A percentile compares a stretch with the other conserved stretches of the same genome.
These are phyloP conservation scores for Saiga tatarica DNA, from an alignment of 2,113 vertebrate genomes.

Conservation along the genomic window DNA sequence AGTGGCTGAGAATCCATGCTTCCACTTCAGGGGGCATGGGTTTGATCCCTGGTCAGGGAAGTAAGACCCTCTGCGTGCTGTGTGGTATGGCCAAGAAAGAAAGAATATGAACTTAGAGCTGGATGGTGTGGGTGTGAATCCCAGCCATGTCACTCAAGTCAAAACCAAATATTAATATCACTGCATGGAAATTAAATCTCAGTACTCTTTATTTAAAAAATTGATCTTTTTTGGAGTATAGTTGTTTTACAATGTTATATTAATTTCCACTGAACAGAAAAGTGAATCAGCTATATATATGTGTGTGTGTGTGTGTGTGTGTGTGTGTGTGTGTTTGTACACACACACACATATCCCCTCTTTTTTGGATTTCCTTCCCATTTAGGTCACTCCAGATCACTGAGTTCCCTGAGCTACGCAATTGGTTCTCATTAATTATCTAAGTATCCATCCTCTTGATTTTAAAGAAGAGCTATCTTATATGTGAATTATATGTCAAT, in stretches of 20 bases:
- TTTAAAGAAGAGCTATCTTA: neutral
- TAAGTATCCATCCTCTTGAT: neutral
- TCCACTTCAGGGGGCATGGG: neutral
- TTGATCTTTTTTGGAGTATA: neutral
- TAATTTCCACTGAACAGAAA: neutral
- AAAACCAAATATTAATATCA: neutral
- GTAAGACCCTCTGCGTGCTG: neutral
- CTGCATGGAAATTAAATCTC: neutral
- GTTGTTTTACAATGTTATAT: neutral
- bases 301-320: rapidly evolving
- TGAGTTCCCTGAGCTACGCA: neutral
- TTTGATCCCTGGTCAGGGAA: neutral
- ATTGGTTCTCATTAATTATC: neutral
- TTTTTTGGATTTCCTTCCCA: neutral
- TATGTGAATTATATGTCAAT: neutral
- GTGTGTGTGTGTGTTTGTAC: rapidly evolving
- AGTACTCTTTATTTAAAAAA: neutral
- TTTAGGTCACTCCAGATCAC: neutral
- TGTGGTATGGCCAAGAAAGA: neutral
- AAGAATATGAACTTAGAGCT: neutral
- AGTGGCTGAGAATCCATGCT: neutral
- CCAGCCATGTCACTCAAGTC: neutral
- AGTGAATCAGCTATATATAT: neutral
- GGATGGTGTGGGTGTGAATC: neutral
- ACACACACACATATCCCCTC: neutral